Evolutionary conservation across 1,140 invertebrate genomes (phyloP).

Genomic region (Aplysia californica): DNA sequence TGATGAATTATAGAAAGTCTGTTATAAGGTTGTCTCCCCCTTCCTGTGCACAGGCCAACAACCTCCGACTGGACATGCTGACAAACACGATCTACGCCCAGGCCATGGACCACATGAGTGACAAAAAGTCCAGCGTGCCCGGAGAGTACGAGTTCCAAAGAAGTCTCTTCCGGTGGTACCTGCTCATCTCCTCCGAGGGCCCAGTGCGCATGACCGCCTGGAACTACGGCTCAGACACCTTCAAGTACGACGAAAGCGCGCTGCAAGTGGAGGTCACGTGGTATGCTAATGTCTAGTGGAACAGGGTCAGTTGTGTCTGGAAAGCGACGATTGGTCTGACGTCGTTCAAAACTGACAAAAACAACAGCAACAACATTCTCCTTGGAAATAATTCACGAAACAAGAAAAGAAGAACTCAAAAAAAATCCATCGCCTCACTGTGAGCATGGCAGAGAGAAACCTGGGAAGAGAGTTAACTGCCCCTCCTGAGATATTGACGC

Average conservation of each 20-base stretch:
- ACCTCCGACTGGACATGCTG: slow-evolving; percentile 19
- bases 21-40: no score
- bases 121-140: slow-evolving; percentile 24
- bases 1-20: no score
- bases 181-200: slow-evolving; percentile 26
- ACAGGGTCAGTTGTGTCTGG: no score
- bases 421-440: no score
- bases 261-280: slow-evolving; percentile 31
- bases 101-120: slow-evolving; percentile 35
- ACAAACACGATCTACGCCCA: slow-evolving; percentile 28
- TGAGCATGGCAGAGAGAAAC: no score
- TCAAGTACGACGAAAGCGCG: slow-evolving; percentile 26
- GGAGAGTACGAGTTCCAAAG: slow-evolving; percentile 35
- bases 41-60: slow-evolving; percentile 27
- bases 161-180: slow-evolving; percentile 30
- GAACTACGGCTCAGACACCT: slow-evolving; percentile 23
- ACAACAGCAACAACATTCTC: no score
- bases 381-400: no score
- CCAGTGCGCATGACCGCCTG: slow-evolving; percentile 33
- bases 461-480: no score
- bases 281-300: slow-evolving; percentile 27
- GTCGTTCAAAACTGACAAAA: no score
- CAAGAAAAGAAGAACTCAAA: no score
- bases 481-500: no score
- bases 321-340: no score